These are phyloP conservation scores for Siniperca undulata DNA, from an alignment of 2,797 vertebrate genomes.

Conservation along the genomic window DNA sequence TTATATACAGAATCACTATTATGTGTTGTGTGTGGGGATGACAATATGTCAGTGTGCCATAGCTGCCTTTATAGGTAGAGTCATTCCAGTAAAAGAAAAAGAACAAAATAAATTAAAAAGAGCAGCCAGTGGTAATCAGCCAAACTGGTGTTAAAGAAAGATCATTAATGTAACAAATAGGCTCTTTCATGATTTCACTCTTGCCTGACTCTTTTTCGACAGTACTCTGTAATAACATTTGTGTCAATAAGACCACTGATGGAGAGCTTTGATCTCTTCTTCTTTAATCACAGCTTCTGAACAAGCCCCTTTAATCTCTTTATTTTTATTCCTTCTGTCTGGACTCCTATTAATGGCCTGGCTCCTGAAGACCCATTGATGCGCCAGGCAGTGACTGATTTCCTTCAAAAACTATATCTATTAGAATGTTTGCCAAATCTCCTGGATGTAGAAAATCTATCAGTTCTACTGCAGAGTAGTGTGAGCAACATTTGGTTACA, in stretches of 20 bases:
- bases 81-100: constrained; percentile 12
- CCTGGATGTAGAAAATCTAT: background rate
- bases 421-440: constrained; percentile 18
- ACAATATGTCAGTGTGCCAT: background rate
- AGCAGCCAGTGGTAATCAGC: background rate
- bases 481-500: constrained; percentile 21
- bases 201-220: background rate
- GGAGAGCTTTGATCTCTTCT: constrained; percentile 30
- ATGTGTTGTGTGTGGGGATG: background rate
- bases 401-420: constrained; percentile 11
- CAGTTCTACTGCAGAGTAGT: background rate
- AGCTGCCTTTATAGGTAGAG: background rate
- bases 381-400: constrained; percentile 19
- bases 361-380: background rate
- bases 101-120: background rate
- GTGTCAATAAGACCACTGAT: constrained; percentile 18
- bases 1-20: background rate
- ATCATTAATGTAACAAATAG: constrained; percentile 6
- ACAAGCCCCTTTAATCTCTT: background rate
- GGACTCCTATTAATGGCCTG: background rate
- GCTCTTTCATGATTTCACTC: background rate
- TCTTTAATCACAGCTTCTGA: constrained; percentile 23
- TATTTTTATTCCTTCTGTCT: constrained; percentile 16
- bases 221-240: constrained; percentile 10
- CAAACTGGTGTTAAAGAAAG: background rate